Percentiles rank a stretch among this genome's conserved stretches.
phyloP scores from a whole-genome alignment of 2,888 invertebrate genomes.

The Fragum fragum region DNA sequence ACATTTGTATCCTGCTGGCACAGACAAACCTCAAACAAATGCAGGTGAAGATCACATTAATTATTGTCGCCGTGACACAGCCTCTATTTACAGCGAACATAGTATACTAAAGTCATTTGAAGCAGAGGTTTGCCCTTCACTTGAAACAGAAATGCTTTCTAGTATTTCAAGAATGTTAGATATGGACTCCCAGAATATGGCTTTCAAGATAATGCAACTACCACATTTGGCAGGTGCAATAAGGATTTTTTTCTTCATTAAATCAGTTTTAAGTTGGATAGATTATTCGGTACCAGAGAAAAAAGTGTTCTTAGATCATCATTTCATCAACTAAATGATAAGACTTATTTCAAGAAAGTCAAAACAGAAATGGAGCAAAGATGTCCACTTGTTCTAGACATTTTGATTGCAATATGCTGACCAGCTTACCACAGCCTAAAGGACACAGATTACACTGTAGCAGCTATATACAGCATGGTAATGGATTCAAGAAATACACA shows the following conservation, averaged over 20 bases:
- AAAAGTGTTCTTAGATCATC: slow-evolving; percentile 4
- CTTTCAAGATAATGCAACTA: slow-evolving; percentile 8
- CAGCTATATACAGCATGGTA: slow-evolving; percentile 3
- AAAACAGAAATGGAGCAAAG: slow-evolving; percentile 8
- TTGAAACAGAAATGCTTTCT: background rate
- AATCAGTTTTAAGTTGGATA: background rate
- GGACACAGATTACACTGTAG: slow-evolving; percentile 1
- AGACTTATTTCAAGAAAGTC: background rate
- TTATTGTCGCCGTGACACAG: background rate
- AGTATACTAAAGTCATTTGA: background rate
- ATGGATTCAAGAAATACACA: slow-evolving; percentile 6
- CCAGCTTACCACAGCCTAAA: slow-evolving; percentile 7
- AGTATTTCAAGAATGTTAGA: background rate
- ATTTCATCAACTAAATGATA: slow-evolving; percentile 1
- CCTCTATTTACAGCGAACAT: background rate
- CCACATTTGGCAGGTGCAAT: slow-evolving; percentile 7
- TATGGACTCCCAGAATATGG: slow-evolving; percentile 4
- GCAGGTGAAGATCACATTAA: background rate
- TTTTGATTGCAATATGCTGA: slow-evolving; percentile 1
- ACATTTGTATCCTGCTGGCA: slow-evolving; percentile 1
- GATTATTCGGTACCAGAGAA: slow-evolving; percentile 6
- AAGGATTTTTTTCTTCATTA: background rate
- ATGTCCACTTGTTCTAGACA: slow-evolving; percentile 14
- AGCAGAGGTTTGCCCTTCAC: background rate
- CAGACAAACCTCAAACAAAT: slow-evolving; percentile 1